Base-by-base conservation (phyloP, 2,113 vertebrate genomes). In the Sinocyclocheilus anophthalmus region DNA sequence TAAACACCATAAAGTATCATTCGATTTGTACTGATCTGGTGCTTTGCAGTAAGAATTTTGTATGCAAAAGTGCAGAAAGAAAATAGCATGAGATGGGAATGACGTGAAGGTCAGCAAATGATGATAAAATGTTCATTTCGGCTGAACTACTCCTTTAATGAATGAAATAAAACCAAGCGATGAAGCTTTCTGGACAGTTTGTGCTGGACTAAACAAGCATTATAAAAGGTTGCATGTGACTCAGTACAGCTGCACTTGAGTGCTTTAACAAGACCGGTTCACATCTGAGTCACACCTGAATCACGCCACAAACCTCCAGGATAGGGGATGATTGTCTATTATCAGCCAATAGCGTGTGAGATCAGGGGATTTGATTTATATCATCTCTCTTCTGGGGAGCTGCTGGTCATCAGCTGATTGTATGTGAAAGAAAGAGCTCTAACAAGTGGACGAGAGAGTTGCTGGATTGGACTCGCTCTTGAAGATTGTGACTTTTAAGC, bases 91-190 rank as follows among this genome's bases (percentile, higher is more conserved):
- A 24, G 57, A 75, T 13, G 22, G 12, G 39, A 75, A 24, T 0
- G 9, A 72, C 8, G 2, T 0, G 69, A 72, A 22, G 37, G 37
- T 16, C 37, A 63, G 37, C 63, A 9, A 45, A 45, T 45, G 11
- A 80, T 63, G 33, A 39, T 13, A n/a, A 20, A 63, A 45, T 73
- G 33, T 89, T 69, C 8, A 33, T 45, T 33, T 78, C 55, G 30
- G 69, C 72, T 85, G 65, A n/a, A 37, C 67, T 48, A 26, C 16
- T 24, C 22, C 33, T 63, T 63, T 63, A 80, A 63, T 55, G 48
- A 59, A 61, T 39, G 12, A 75, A 75, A 75, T 75, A 75, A 75
- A 75, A 75, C 72, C 72, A 75, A 7, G 11, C 37, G 5, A 7
- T 1, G 20, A 75, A 22, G 39, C 72, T 75, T 45, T 20, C 72